phyloP scores from a whole-genome alignment of 2,797 vertebrate genomes.

The Lutjanus campechanus region DNA sequence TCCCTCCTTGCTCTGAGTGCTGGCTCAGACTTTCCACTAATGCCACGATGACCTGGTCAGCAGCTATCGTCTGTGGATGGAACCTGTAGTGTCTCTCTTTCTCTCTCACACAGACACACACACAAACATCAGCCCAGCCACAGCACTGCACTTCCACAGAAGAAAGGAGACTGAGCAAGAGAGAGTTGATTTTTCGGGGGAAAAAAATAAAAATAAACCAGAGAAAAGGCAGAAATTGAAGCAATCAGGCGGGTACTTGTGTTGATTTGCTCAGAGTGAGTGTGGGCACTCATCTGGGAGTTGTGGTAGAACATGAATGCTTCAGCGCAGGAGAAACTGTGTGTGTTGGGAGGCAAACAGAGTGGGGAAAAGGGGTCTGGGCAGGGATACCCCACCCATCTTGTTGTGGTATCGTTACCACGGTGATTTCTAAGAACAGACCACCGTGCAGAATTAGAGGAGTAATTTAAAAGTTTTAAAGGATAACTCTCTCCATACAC shows the following conservation, averaged over 20 bases:
- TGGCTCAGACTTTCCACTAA: constrained; percentile 78
- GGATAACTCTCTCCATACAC: constrained; percentile 44
- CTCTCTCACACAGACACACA: constrained; percentile 9
- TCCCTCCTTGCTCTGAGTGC: constrained; percentile 32
- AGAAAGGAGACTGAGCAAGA: constrained; percentile 21
- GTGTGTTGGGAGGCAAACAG: constrained; percentile 30
- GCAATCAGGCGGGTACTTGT: constrained; percentile 34
- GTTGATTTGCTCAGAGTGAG: constrained; percentile 38
- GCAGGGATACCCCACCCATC: constrained; percentile 71
- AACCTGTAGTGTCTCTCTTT: not conserved
- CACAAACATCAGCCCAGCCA: constrained; percentile 29
- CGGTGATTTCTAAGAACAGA: constrained; percentile 68
- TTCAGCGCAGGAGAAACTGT: constrained; percentile 9
- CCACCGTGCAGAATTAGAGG: constrained; percentile 57
- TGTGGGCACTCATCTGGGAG: constrained; percentile 59
- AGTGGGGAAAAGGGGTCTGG: constrained; percentile 44
- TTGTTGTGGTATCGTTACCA: constrained; percentile 77
- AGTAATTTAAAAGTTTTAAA: constrained; percentile 58
- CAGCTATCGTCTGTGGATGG: constrained; percentile 57
- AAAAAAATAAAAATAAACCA: not conserved
- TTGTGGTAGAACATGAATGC: constrained; percentile 39
- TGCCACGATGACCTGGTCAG: constrained; percentile 55
- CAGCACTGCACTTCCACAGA: constrained; percentile 42
- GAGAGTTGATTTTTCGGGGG: constrained; percentile 29
- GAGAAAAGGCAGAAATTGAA: constrained; percentile 20